These are phyloP conservation scores for Drosophila merina DNA, from an alignment of 2,888 invertebrate genomes.

Conservation along the genomic window DNA sequence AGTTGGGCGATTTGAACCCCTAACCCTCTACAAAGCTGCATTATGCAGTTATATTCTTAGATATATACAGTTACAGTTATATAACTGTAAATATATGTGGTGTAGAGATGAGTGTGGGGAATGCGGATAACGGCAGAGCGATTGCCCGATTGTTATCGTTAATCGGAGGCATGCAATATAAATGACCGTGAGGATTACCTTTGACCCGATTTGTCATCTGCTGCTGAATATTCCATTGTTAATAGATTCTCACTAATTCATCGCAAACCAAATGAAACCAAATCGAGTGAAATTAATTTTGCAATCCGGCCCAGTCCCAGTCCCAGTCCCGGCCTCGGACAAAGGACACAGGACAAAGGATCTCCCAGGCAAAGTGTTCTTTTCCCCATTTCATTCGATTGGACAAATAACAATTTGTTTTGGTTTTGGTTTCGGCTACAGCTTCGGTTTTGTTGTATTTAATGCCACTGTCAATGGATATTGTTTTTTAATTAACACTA, in stretches of 20 bases:
- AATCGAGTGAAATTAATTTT: slow-evolving; percentile 29
- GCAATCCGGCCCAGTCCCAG: neutral
- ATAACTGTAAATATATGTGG: neutral
- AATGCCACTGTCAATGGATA: neutral
- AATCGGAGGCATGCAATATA: slow-evolving; percentile 8
- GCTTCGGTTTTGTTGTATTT: neutral
- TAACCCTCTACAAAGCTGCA: neutral
- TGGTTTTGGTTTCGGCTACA: neutral
- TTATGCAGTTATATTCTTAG: slow-evolving; percentile 2
- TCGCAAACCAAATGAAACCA: slow-evolving; percentile 25
- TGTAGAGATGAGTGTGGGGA: neutral
- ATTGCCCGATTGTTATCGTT: slow-evolving; percentile 1
- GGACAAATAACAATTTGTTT: neutral
- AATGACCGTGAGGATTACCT: slow-evolving; percentile 4
- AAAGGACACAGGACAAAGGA: slow-evolving; percentile 3
- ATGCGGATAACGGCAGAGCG: neutral
- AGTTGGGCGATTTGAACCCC: slow-evolving; percentile 22
- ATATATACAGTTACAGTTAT: neutral
- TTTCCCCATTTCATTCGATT: neutral
- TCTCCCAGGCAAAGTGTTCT: neutral
- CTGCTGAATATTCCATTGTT: slow-evolving; percentile 19
- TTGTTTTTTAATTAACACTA: neutral
- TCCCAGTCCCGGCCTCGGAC: no score
- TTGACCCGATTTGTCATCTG: slow-evolving; percentile 4
- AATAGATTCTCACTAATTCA: slow-evolving; percentile 31